Evolutionary conservation across 2,113 vertebrate species (phyloP).

Genomic region (Boulengeromyrus knoepffleri): DNA sequence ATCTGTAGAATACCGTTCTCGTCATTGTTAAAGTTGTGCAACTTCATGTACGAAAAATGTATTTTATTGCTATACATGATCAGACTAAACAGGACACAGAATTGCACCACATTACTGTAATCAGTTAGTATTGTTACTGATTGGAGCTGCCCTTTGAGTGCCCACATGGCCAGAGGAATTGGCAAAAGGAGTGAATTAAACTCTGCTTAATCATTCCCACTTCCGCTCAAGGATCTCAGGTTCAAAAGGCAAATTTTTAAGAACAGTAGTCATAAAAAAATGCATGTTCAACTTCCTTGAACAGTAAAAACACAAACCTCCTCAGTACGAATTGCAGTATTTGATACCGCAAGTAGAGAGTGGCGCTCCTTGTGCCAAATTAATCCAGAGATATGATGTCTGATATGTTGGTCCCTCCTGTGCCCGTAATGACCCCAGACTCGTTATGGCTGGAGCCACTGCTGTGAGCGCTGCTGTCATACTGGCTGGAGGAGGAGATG

Average conservation of each 20-base stretch:
- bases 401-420: slow-evolving; percentile 58
- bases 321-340: slow-evolving; percentile 3
- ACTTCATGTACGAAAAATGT: slow-evolving; percentile 8
- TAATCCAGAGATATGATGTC: slow-evolving; percentile 92
- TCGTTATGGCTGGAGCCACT: slow-evolving; percentile 68
- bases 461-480: slow-evolving; percentile 55
- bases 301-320: neutral
- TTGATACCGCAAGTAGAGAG: slow-evolving; percentile 15
- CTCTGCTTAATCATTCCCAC: neutral
- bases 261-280: slow-evolving; percentile 2
- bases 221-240: slow-evolving; percentile 1
- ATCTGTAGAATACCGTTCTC: neutral
- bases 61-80: slow-evolving; percentile 19
- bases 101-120: slow-evolving; percentile 12
- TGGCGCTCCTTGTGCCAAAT: slow-evolving; percentile 23
- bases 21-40: neutral
- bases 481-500: slow-evolving; percentile 71
- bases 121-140: slow-evolving; percentile 12
- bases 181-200: neutral
- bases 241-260: slow-evolving; percentile 12
- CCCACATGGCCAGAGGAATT: neutral
- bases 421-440: slow-evolving; percentile 67
- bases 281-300: neutral
- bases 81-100: slow-evolving; percentile 2
- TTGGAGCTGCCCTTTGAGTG: neutral